These are phyloP conservation scores for Ahaetulla prasina DNA, from an alignment of 2,113 vertebrate genomes.

Conservation along the genomic window DNA sequence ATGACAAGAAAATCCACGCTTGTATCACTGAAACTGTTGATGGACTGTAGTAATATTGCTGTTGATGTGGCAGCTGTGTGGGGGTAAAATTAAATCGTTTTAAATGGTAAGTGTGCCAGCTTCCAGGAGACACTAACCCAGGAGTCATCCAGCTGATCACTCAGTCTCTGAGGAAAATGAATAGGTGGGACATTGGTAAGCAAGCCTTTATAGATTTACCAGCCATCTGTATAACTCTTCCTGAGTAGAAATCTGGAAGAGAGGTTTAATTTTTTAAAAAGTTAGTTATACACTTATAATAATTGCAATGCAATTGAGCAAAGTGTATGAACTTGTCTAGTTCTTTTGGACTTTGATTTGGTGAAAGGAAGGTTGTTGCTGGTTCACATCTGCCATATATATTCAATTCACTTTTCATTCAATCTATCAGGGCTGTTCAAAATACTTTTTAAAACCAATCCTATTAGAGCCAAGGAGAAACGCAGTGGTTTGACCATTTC, in stretches of 20 bases:
- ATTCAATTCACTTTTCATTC: neutral
- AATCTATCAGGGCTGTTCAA: slow-evolving; percentile 14
- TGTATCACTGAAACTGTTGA: neutral
- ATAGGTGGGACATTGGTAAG: neutral
- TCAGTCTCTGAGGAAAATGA: neutral
- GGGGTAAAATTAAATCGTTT: neutral
- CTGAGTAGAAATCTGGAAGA: slow-evolving; percentile 1
- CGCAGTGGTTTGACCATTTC: slow-evolving; percentile 45
- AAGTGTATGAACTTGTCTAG: neutral
- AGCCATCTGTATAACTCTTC: neutral
- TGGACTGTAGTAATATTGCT: neutral
- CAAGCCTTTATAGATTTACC: neutral
- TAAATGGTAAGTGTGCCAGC: neutral
- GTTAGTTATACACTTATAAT: neutral
- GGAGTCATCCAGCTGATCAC: slow-evolving; percentile 84
- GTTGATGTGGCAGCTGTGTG: neutral
- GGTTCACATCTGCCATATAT: neutral
- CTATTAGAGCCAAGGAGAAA: slow-evolving; percentile 36
- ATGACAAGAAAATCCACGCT: neutral
- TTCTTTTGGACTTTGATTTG: neutral
- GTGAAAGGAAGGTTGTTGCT: neutral
- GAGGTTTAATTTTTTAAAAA: neutral
- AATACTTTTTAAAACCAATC: slow-evolving; percentile 4
- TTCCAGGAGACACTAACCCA: slow-evolving; percentile 55
- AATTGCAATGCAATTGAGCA: slow-evolving; percentile 24